Evolutionary conservation across 2,113 vertebrate species (phyloP), one percentile per base, ranked within the genome.

Genomic region (Callipepla californica): DNA sequence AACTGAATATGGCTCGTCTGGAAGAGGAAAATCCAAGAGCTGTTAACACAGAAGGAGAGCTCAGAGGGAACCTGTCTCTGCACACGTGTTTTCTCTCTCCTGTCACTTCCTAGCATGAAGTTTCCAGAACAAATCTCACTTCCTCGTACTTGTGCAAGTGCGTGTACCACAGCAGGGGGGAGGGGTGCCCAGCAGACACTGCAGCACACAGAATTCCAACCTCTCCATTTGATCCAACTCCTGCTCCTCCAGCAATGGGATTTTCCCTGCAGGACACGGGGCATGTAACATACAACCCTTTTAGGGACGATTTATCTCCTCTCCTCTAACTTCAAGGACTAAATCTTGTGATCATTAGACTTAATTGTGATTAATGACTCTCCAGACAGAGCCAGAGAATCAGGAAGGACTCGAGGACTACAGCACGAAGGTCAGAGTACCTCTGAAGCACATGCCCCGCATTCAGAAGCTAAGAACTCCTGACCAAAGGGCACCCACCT

Each of bases 1-100:
- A 99, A 99, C 78, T 99, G 98, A 81, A 90, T 98, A 94, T 99
- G 99, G 92, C 96, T 98, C 15, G 97, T 98, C 99, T 99, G 80
- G n/a, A 92, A 90, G 78, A 97, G 67, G 85, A 91, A 94, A 94
- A 86, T 58, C 36, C 66, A 55, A 48, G 38, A 90, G 67, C 76
- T 96, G 38, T 90, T 67, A 58, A 94, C 2, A 10, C 0, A 1
- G 55, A 68, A 80, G 25, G 32, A 28, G 5, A 5, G 34, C 7
- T 40, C 48, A 0, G 0, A 75, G 85, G 36, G 59, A 58, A 36
- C 55, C 42, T 2, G 0, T 3, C 17, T 36, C 23, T 12, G 2
- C 19, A 7, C 1, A 1, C 13, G 18, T 19, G 28, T 25, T 57
- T 32, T 47, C 44, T 14, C 72, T 8, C 30, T 30, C 40, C 23